phyloP scores from a whole-genome alignment of 2,888 invertebrate genomes.

The Diarsia mendica region DNA sequence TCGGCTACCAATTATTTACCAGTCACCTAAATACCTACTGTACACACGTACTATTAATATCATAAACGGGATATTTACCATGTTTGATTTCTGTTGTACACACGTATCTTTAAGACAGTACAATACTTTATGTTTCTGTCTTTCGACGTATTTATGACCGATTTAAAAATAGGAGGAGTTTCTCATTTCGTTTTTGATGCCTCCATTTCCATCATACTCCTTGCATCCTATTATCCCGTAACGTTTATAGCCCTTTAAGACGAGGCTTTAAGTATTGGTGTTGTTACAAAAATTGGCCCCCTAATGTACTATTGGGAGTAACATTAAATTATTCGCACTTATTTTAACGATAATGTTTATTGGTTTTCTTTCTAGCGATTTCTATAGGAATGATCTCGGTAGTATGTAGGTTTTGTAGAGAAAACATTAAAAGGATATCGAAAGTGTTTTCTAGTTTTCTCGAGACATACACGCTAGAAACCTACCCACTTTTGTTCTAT shows the following conservation, averaged over 20 bases:
- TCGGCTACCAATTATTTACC: too few relatives aligned
- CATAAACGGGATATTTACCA: too few relatives aligned
- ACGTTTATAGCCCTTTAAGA: constrained; percentile 62
- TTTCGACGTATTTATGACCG: background rate
- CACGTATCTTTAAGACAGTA: too few relatives aligned
- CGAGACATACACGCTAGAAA: too few relatives aligned
- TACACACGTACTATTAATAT: too few relatives aligned
- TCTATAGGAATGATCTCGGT: background rate
- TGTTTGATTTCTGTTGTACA: too few relatives aligned
- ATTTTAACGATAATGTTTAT: constrained; percentile 50
- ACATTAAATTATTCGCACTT: constrained; percentile 54
- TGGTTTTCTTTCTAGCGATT: constrained; percentile 29
- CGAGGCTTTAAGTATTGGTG: constrained; percentile 56
- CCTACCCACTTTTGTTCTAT: background rate
- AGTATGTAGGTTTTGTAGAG: background rate
- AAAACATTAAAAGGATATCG: background rate
- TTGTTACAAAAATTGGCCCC: constrained; percentile 62
- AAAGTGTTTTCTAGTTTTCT: background rate
- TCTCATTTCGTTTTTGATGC: background rate
- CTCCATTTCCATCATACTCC: constrained; percentile 20
- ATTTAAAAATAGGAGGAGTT: too few relatives aligned
- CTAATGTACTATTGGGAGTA: constrained; percentile 52
- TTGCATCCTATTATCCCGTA: constrained; percentile 55
- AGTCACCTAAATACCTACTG: too few relatives aligned
- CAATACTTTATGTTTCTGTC: background rate